A percentile compares a stretch with the other conserved stretches of the same genome.
Conservation (phyloP, 2,113 vertebrate species). For the Andinoacara biseriatus region DNA sequence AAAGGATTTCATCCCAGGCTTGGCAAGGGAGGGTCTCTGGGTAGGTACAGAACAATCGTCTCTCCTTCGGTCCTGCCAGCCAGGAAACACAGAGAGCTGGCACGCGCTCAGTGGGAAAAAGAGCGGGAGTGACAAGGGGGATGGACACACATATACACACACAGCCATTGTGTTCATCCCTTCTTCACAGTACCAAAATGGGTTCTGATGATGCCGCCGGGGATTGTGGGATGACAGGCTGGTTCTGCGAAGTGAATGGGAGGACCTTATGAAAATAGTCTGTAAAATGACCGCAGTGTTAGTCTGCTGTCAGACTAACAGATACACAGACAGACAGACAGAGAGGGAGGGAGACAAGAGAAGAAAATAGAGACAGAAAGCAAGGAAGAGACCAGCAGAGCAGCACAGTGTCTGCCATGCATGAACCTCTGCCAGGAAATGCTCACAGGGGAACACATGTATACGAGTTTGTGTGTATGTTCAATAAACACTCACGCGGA, state of each 20-base stretch:
- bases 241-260: conserved; percentile 62
- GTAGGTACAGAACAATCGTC: conserved; percentile 73
- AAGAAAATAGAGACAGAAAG: conserved; percentile 19
- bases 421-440: conserved; percentile 25
- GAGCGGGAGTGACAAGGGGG: conserved; percentile 65
- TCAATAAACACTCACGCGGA: conserved; percentile 32
- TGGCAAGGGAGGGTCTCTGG: conserved; percentile 78
- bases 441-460: conserved; percentile 29
- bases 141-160: conserved; percentile 49
- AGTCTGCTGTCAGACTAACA: conserved; percentile 56
- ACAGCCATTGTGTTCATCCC: conserved; percentile 38
- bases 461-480: conserved; percentile 19
- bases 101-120: conserved; percentile 73
- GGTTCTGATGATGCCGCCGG: conserved; percentile 53
- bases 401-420: conserved; percentile 27
- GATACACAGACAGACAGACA: conserved; percentile 28
- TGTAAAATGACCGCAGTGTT: conserved; percentile 65
- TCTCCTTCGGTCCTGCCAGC: conserved; percentile 73
- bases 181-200: conserved; percentile 54
- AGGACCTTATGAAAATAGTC: conserved; percentile 63
- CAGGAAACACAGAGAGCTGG: conserved; percentile 80
- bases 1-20: conserved; percentile 75
- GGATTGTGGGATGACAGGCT: conserved; percentile 62
- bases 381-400: conserved; percentile 23
- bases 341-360: conserved; percentile 11